Conservation (phyloP, 2,888 invertebrate species). For the Diadegma fenestrale region DNA sequence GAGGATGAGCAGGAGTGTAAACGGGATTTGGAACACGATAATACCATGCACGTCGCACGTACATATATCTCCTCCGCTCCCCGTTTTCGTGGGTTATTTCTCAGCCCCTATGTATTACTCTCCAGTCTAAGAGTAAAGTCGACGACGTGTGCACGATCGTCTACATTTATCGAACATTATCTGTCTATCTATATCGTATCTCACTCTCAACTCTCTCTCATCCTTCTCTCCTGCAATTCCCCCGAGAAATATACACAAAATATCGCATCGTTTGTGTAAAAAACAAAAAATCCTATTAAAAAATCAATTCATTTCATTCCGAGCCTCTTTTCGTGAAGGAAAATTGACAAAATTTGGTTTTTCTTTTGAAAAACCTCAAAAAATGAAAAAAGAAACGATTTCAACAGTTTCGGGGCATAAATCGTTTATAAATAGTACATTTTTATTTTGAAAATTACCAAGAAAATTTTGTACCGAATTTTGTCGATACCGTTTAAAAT, state of each 20-base stretch:
- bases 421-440: neutral
- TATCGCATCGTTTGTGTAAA: neutral
- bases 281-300: neutral
- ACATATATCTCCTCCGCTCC: conserved; percentile 5
- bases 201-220: neutral
- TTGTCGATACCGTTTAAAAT: too few relatives aligned
- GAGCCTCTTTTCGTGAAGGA: neutral
- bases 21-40: conserved; percentile 71
- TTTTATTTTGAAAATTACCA: neutral
- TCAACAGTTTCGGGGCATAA: neutral
- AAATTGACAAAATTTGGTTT: neutral
- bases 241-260: neutral
- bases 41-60: conserved; percentile 54
- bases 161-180: conserved; percentile 58
- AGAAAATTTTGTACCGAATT: too few relatives aligned
- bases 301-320: neutral
- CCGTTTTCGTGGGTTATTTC: conserved; percentile 20
- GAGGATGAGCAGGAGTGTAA: conserved; percentile 69
- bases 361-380: neutral
- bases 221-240: neutral
- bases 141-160: conserved; percentile 53
- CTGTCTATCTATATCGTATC: neutral
- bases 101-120: conserved; percentile 8
- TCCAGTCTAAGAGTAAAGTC: conserved; percentile 26
- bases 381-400: neutral